Evolutionary conservation across 2,888 invertebrate species (phyloP).

Genomic region (Petrolisthes manimaculis): DNA sequence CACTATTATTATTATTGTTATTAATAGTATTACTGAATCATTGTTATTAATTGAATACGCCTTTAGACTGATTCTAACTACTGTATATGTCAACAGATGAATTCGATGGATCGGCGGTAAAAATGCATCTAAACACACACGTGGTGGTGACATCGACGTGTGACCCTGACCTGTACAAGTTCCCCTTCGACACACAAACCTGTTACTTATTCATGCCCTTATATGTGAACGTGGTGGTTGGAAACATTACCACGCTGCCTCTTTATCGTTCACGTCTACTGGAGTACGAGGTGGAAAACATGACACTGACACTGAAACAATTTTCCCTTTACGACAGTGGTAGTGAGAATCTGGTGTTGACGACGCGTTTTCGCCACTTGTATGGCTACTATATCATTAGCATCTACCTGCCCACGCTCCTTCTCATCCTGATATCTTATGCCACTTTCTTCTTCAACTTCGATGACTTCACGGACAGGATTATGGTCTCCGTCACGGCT

Average conservation of each 20-base stretch:
- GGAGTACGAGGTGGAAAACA: constrained; percentile 29
- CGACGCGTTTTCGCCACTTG: constrained; percentile 17
- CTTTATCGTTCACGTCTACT: constrained; percentile 18
- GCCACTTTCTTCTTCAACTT: constrained; percentile 26
- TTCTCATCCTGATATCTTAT: constrained; percentile 29
- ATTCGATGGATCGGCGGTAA: no score
- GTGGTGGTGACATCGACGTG: constrained; percentile 3
- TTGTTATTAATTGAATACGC: no score
- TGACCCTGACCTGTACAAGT: constrained; percentile 30
- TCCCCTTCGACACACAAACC: constrained; percentile 37
- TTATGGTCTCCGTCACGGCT: constrained; percentile 35
- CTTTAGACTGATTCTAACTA: no score
- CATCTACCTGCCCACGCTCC: constrained; percentile 35
- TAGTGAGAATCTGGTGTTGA: not conserved
- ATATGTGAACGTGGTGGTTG: not conserved
- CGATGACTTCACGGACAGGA: constrained; percentile 33
- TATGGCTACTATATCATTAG: constrained; percentile 38
- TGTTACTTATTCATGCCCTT: constrained; percentile 2
- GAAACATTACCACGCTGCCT: not conserved
- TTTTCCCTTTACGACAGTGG: not conserved
- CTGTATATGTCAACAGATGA: no score
- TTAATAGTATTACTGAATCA: no score
- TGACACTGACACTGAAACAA: not conserved
- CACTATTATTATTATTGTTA: no score
- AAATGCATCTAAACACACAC: not conserved